phyloP scores from a whole-genome alignment of 30 jellyfish, hydroid and myxozoan species.

The Aurelia coerulea region DNA sequence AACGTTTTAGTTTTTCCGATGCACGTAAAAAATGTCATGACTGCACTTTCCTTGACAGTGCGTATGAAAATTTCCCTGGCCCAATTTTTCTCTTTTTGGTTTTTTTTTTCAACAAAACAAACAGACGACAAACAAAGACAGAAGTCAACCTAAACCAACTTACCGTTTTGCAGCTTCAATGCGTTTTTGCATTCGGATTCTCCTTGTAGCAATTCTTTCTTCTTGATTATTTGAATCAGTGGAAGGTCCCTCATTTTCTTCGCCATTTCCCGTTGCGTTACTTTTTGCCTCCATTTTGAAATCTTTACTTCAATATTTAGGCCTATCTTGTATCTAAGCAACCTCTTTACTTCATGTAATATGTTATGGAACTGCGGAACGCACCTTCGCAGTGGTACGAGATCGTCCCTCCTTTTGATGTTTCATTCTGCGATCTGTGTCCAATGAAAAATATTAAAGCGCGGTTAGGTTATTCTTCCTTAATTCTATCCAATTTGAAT shows the following conservation, averaged over 20 bases:
- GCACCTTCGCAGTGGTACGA: too few relatives aligned
- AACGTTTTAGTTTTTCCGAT: too few relatives aligned
- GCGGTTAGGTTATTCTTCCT: background rate
- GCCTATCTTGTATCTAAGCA: slow-evolving; percentile 16
- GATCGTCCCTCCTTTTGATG: too few relatives aligned
- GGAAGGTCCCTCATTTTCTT: slow-evolving; percentile 76
- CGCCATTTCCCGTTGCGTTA: slow-evolving; percentile 19
- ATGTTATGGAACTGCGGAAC: too few relatives aligned
- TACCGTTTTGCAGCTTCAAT: slow-evolving; percentile 84
- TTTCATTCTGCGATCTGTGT: background rate
- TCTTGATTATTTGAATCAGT: slow-evolving; percentile 72
- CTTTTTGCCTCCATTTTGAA: slow-evolving; percentile 29
- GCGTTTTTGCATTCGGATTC: slow-evolving; percentile 76
- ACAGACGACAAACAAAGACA: too few relatives aligned
- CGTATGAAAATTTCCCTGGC: too few relatives aligned
- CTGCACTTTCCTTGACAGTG: too few relatives aligned
- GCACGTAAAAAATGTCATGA: too few relatives aligned
- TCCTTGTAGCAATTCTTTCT: slow-evolving; percentile 85
- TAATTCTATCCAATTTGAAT: background rate
- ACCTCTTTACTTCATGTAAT: background rate
- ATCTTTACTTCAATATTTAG: background rate
- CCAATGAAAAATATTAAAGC: background rate
- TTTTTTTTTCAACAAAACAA: too few relatives aligned
- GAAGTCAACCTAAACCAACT: background rate
- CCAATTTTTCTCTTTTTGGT: too few relatives aligned